Evolutionary conservation across 2,888 invertebrate genomes (phyloP).

Genomic region (Bruchidius siliquastri): DNA sequence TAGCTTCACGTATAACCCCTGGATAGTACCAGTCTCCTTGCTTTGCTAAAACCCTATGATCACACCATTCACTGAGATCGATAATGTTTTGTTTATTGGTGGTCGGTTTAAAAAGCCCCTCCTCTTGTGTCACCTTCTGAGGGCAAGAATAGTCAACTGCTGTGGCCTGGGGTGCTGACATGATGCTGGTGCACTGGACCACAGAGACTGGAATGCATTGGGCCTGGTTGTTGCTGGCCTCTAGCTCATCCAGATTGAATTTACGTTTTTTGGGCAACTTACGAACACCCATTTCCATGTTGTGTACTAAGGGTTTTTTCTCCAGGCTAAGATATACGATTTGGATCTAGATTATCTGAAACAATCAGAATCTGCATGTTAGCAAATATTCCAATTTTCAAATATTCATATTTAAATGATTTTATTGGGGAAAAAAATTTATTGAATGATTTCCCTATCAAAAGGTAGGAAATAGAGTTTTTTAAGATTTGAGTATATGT

Average conservation of each 20-base stretch:
- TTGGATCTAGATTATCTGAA: not conserved
- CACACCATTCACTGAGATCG: constrained; percentile 90
- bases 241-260: constrained; percentile 73
- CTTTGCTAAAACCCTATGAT: constrained; percentile 87
- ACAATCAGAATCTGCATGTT: not conserved
- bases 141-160: constrained; percentile 44
- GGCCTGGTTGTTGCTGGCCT: constrained; percentile 49
- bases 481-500: too few relatives aligned
- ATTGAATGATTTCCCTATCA: too few relatives aligned
- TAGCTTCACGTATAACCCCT: constrained; percentile 78
- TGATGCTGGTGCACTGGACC: constrained; percentile 38
- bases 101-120: constrained; percentile 23
- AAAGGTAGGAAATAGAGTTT: too few relatives aligned
- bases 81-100: constrained; percentile 43
- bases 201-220: constrained; percentile 43
- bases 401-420: too few relatives aligned
- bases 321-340: not conserved
- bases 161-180: constrained; percentile 41
- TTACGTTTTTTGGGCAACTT: constrained; percentile 93
- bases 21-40: constrained; percentile 78
- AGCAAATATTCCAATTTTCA: too few relatives aligned
- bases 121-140: constrained; percentile 32
- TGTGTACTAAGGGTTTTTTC: constrained; percentile 20
- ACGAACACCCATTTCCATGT: constrained; percentile 55
- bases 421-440: too few relatives aligned